phyloP scores from a whole-genome alignment of 2,888 invertebrate genomes.

The Cephus nigrinus region DNA sequence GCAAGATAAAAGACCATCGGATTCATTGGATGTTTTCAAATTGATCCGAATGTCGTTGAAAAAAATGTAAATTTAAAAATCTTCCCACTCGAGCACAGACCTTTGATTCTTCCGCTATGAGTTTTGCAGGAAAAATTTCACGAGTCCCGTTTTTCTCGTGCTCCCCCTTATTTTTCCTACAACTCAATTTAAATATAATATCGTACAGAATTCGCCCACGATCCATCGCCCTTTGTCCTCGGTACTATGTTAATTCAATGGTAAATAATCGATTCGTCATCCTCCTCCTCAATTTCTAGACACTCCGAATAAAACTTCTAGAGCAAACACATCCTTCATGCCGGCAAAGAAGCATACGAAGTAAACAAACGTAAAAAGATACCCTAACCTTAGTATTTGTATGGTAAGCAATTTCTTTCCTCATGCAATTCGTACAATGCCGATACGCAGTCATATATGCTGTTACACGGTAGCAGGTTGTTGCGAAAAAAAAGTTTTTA shows the following conservation, averaged over 20 bases:
- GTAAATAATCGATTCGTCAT: conserved; percentile 18
- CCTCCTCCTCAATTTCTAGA: not conserved
- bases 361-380: not conserved
- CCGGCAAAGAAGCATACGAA: not conserved
- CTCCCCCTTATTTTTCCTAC: conserved; percentile 6
- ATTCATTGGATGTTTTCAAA: not conserved
- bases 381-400: not conserved
- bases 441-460: not conserved
- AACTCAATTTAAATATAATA: conserved; percentile 24
- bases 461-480: not conserved
- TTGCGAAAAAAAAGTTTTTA: not conserved
- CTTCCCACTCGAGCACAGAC: not conserved
- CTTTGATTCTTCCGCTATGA: not conserved
- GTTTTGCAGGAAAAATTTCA: not conserved
- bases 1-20: not conserved
- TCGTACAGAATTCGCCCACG: conserved; percentile 1
- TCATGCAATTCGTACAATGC: not conserved
- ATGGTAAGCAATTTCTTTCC: not conserved
- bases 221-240: not conserved
- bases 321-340: not conserved
- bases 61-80: not conserved
- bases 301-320: not conserved
- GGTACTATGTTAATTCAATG: conserved; percentile 9
- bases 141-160: not conserved
- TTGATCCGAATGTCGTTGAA: not conserved